Percentiles rank a stretch among this genome's conserved stretches.
These are phyloP conservation scores for Anhinga rufa DNA, from an alignment of 2,113 vertebrate genomes.

Conservation along the genomic window DNA sequence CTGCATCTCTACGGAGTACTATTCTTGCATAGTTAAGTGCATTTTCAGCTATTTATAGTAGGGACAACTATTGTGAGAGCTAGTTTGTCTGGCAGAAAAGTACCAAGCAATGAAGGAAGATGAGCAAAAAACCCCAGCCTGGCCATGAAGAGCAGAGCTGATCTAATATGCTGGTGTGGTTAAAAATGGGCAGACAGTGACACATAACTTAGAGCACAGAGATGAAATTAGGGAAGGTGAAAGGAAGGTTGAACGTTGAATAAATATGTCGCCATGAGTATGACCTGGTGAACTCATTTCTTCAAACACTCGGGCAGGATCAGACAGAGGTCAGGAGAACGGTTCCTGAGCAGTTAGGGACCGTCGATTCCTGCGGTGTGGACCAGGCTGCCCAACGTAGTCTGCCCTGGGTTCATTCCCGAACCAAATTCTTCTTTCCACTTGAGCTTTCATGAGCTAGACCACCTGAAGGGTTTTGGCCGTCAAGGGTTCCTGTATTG, in stretches of 20 bases:
- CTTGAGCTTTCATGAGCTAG: not conserved
- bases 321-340: not conserved
- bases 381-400: not conserved
- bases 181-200: not conserved
- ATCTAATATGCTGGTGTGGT: not conserved
- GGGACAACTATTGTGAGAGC: not conserved
- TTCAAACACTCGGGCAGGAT: not conserved
- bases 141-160: not conserved
- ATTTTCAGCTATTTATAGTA: not conserved
- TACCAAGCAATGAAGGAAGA: not conserved
- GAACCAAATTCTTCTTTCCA: fast-evolving
- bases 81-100: not conserved
- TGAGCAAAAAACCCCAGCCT: not conserved
- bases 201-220: not conserved
- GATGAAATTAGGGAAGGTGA: not conserved
- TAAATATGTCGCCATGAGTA: fast-evolving
- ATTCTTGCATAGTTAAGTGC: not conserved
- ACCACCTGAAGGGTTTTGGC: not conserved
- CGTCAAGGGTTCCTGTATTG: not conserved
- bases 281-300: not conserved
- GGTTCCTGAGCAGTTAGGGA: not conserved
- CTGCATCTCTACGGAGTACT: fast-evolving
- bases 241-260: not conserved
- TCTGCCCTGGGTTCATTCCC: not conserved
- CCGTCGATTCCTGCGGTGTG: fast-evolving